phyloP scores from a whole-genome alignment of 2,888 invertebrate genomes.

The Molorchus minor region DNA sequence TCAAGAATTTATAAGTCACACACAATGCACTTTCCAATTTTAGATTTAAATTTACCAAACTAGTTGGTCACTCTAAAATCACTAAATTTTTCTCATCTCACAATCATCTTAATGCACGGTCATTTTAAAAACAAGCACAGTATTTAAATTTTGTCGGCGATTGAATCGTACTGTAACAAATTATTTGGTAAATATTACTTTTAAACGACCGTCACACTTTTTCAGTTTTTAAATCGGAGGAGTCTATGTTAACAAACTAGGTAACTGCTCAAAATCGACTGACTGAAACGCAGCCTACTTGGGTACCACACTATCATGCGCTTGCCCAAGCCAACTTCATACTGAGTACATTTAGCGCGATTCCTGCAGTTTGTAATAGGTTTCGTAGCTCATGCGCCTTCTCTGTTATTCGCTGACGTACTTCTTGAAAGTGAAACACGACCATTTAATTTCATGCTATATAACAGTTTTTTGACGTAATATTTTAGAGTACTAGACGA shows the following conservation, averaged over 20 bases:
- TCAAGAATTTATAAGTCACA: slow-evolving; percentile 36
- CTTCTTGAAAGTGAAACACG: slow-evolving; percentile 64
- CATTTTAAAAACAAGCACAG: too few species aligned
- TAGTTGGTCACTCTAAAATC: background rate
- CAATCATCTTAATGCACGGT: too few species aligned
- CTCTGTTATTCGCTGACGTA: slow-evolving; percentile 47
- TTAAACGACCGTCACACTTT: background rate
- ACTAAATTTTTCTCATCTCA: background rate
- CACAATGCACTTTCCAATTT: slow-evolving; percentile 41
- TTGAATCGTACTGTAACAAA: too few species aligned
- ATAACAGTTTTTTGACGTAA: slow-evolving; percentile 61
- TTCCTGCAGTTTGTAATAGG: slow-evolving; percentile 58
- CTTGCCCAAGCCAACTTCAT: slow-evolving; percentile 62
- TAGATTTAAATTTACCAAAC: slow-evolving; percentile 9
- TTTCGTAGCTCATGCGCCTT: slow-evolving; percentile 57
- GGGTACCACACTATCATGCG: slow-evolving; percentile 62
- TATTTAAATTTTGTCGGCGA: too few species aligned
- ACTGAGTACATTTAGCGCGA: slow-evolving; percentile 58
- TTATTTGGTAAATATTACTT: too few species aligned
- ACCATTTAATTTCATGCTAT: slow-evolving; percentile 55
- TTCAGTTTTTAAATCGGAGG: background rate
- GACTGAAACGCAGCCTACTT: slow-evolving; percentile 53
- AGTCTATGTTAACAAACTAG: slow-evolving; percentile 19
- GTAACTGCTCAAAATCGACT: slow-evolving; percentile 34
- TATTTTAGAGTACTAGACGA: slow-evolving; percentile 44